phyloP scores from a whole-genome alignment of 1,140 invertebrate species.

The Brachionus manjavacas region DNA sequence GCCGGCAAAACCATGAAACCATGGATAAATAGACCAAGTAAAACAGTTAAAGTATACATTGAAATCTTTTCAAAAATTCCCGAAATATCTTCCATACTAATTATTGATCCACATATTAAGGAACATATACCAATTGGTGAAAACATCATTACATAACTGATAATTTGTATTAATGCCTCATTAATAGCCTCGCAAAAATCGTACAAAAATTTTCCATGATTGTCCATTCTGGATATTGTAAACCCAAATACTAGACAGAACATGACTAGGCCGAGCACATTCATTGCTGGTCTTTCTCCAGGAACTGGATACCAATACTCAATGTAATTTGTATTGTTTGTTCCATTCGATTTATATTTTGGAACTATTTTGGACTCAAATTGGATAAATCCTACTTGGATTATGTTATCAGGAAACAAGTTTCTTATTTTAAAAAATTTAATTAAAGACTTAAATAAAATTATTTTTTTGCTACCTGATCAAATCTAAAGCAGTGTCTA shows the following conservation, averaged over 20 bases:
- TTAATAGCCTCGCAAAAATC: slow-evolving; percentile 46
- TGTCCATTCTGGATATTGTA: slow-evolving; percentile 45
- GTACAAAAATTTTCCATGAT: slow-evolving; percentile 45
- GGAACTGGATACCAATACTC: slow-evolving; percentile 33
- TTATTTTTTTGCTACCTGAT: slow-evolving; percentile 21
- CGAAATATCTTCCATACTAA: slow-evolving; percentile 76
- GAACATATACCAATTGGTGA: slow-evolving; percentile 86
- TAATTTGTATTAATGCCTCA: slow-evolving; percentile 45
- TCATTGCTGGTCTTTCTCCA: slow-evolving; percentile 45
- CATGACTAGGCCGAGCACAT: slow-evolving; percentile 47
- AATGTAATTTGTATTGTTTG: slow-evolving; percentile 5
- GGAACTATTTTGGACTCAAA: slow-evolving; percentile 3
- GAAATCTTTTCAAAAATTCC: slow-evolving; percentile 78
- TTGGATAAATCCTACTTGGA: slow-evolving; percentile 8
- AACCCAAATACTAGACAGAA: slow-evolving; percentile 47
- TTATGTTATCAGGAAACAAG: slow-evolving; percentile 35
- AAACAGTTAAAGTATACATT: slow-evolving; percentile 82
- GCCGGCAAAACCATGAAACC: slow-evolving; percentile 79
- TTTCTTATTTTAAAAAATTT: background rate
- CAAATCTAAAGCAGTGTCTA: slow-evolving; percentile 18
- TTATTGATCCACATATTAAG: slow-evolving; percentile 78
- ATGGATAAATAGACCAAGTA: slow-evolving; percentile 79
- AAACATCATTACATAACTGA: slow-evolving; percentile 55
- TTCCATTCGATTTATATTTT: slow-evolving; percentile 30
- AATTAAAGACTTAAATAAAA: background rate